Percentiles rank a stretch among this genome's conserved stretches.
These are phyloP conservation scores for Lasioglossum pauxillum DNA, from an alignment of 2,888 invertebrate genomes.

Conservation along the genomic window DNA sequence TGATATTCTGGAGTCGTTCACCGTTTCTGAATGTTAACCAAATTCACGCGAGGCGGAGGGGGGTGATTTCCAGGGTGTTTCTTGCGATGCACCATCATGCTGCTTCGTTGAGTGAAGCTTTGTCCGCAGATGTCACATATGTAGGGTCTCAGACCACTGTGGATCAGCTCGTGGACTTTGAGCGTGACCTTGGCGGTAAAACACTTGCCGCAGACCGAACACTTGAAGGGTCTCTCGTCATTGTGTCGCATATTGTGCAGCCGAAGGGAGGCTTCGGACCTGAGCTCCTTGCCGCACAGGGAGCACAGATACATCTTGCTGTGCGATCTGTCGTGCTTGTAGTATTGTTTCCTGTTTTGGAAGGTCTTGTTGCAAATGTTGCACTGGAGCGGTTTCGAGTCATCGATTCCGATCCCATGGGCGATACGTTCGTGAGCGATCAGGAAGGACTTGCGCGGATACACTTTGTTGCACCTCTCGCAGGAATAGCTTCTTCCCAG, in stretches of 20 bases:
- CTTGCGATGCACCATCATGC: constrained; percentile 72
- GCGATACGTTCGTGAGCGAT: constrained; percentile 6
- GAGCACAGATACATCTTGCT: background rate
- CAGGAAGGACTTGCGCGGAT: background rate
- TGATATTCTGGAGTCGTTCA: background rate
- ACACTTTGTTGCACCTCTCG: background rate
- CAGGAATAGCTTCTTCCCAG: background rate
- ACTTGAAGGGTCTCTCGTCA: constrained; percentile 74
- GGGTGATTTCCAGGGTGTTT: constrained; percentile 59
- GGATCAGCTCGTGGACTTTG: constrained; percentile 72
- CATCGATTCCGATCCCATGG: constrained; percentile 35
- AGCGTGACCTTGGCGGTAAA: constrained; percentile 69
- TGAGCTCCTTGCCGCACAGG: constrained; percentile 63
- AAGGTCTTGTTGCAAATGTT: constrained; percentile 67
- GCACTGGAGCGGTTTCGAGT: constrained; percentile 55
- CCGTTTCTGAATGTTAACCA: background rate
- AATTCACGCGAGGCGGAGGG: constrained; percentile 43
- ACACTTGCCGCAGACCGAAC: constrained; percentile 72
- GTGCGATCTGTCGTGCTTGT: background rate
- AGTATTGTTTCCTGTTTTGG: background rate
- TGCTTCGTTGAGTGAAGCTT: constrained; percentile 72
- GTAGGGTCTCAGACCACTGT: constrained; percentile 74
- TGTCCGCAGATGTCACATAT: constrained; percentile 75
- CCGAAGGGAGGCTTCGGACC: constrained; percentile 61
- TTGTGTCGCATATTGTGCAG: constrained; percentile 69